phyloP scores from a whole-genome alignment of 2,888 invertebrate genomes.

The Epinotia demarniana region DNA sequence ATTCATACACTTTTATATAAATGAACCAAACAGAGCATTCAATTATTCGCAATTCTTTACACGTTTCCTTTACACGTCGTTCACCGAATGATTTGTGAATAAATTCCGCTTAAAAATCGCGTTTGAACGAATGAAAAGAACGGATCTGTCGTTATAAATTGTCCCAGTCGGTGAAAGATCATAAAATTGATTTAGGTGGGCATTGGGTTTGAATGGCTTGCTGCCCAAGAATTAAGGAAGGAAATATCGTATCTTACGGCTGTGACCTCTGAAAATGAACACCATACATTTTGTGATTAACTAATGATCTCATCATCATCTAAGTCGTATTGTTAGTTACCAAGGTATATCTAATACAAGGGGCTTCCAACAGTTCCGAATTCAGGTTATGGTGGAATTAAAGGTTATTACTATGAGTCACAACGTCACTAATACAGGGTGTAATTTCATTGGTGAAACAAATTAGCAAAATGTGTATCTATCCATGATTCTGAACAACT shows the following conservation, averaged over 20 bases:
- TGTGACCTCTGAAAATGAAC: not conserved
- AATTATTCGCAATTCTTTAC: constrained; percentile 11
- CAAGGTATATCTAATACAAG: not conserved
- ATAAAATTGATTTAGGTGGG: constrained; percentile 43
- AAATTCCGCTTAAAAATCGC: constrained; percentile 39
- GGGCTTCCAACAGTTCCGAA: too few species aligned
- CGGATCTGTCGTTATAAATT: constrained; percentile 37
- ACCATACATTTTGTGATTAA: not conserved
- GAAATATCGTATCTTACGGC: not conserved
- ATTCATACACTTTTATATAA: not conserved
- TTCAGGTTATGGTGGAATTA: too few species aligned
- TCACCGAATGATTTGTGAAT: constrained; percentile 36
- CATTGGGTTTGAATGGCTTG: constrained; percentile 20
- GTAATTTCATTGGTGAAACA: too few species aligned
- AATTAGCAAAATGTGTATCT: too few species aligned
- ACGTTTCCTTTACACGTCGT: constrained; percentile 14
- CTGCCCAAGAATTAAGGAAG: constrained; percentile 26
- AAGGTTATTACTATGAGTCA: too few species aligned
- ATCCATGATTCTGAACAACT: too few species aligned
- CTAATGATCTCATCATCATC: not conserved
- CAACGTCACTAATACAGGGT: too few species aligned
- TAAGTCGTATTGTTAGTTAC: not conserved
- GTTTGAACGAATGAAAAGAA: constrained; percentile 39
- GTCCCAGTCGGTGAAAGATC: constrained; percentile 36
- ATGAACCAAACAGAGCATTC: constrained; percentile 1